Conservation (phyloP, 37 sponge, comb jelly and placozoan species). For the Eunapius fragilis region DNA sequence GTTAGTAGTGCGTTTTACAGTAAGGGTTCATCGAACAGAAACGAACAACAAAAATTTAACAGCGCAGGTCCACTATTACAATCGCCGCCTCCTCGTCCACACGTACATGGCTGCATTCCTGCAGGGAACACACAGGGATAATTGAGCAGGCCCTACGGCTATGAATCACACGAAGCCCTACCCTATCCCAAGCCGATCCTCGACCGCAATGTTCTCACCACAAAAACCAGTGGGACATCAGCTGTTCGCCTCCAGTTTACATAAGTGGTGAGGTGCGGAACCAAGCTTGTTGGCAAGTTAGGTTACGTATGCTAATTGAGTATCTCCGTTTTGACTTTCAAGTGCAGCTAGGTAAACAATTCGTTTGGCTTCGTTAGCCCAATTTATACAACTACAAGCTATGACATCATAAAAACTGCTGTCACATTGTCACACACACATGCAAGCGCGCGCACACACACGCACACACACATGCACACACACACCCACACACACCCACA, state of each 20-base stretch:
- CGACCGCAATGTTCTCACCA: neutral
- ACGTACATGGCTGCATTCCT: conserved; percentile 62
- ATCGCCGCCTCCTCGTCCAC: neutral
- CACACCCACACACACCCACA: too few relatives aligned
- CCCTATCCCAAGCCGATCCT: neutral
- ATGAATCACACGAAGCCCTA: neutral
- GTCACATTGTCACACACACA: neutral
- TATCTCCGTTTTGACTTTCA: conserved; percentile 6
- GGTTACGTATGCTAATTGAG: neutral
- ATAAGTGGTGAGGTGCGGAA: neutral
- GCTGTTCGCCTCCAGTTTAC: conserved; percentile 18
- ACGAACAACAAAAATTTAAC: neutral
- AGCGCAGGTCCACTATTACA: conserved; percentile 55
- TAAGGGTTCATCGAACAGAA: too few relatives aligned
- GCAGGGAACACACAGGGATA: conserved; percentile 1
- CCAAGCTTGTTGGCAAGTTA: neutral
- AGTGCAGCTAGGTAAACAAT: conserved; percentile 6
- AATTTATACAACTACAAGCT: conserved; percentile 8
- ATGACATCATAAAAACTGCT: neutral
- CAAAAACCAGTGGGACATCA: neutral
- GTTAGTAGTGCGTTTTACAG: too few relatives aligned
- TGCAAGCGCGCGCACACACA: too few relatives aligned
- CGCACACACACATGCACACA: too few relatives aligned
- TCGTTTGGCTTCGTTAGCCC: neutral
- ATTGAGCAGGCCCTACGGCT: neutral